Evolutionary conservation across 2,797 vertebrate genomes (phyloP).

Genomic region (Pitangus sulphuratus): DNA sequence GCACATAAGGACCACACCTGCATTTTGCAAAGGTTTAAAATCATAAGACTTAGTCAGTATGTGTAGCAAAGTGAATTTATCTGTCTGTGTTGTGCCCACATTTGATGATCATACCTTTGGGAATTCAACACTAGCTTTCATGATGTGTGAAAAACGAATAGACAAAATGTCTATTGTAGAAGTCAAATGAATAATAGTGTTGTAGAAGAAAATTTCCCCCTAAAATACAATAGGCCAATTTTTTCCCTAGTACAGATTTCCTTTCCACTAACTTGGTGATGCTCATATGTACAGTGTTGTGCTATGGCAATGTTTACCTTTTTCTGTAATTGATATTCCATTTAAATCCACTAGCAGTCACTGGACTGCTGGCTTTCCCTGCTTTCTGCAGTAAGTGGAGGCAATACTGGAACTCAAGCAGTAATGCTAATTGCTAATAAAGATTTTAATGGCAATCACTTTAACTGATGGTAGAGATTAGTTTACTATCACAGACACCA

Average conservation of each 20-base stretch:
- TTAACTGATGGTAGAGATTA: slow-evolving; percentile 55
- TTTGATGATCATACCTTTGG: neutral
- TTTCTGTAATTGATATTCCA: slow-evolving; percentile 4
- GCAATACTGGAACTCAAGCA: neutral
- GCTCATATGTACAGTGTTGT: neutral
- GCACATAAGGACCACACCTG: neutral
- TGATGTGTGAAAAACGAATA: neutral
- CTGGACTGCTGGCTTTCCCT: neutral
- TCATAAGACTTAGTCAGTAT: neutral
- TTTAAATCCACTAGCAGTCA: slow-evolving; percentile 14
- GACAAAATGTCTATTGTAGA: neutral
- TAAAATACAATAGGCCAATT: neutral
- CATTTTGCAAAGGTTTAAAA: neutral
- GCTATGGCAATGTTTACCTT: neutral
- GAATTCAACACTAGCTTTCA: neutral
- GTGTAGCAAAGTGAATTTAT: neutral
- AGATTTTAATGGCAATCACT: slow-evolving; percentile 65
- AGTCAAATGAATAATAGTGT: neutral
- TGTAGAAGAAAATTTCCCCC: neutral
- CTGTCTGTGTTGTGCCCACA: neutral
- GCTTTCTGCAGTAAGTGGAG: neutral
- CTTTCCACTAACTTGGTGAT: neutral
- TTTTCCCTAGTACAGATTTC: slow-evolving; percentile 2
- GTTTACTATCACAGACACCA: slow-evolving; percentile 1
- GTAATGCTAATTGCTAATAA: slow-evolving; percentile 63